Conservation (phyloP, 2,888 invertebrate species). For the Hydrotaea diabolus region DNA sequence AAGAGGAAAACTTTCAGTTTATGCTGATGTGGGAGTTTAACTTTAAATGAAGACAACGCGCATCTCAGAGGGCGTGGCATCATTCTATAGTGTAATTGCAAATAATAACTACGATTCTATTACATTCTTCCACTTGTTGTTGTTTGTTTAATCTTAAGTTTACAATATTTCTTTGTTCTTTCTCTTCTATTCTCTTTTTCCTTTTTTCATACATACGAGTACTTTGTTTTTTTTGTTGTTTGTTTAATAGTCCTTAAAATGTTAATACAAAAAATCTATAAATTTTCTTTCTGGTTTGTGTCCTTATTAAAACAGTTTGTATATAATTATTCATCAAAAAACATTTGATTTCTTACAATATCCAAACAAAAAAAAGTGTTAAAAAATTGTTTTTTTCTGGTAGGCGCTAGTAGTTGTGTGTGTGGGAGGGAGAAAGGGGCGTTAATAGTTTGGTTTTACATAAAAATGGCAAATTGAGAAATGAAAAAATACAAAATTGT, state of each 20-base stretch:
- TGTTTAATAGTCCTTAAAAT: conserved; percentile 14
- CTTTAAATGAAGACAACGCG: no score
- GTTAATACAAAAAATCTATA: conserved; percentile 9
- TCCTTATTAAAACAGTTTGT: background rate
- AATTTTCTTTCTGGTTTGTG: conserved; percentile 1
- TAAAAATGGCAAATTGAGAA: background rate
- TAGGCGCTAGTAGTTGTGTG: background rate
- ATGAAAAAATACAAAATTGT: background rate
- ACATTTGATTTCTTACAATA: conserved; percentile 13
- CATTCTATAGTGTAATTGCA: no score
- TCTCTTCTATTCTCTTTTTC: background rate
- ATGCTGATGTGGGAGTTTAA: no score
- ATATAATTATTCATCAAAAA: conserved; percentile 2
- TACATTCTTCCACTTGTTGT: background rate
- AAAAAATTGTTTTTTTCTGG: background rate
- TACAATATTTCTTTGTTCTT: background rate
- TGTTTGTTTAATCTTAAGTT: background rate
- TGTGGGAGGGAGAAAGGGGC: background rate
- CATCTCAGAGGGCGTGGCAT: no score
- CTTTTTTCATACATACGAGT: no score
- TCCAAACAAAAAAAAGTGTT: background rate
- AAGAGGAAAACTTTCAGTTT: no score
- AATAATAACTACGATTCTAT: conserved; percentile 1
- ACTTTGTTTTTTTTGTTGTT: background rate
- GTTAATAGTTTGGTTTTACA: no score